Evolutionary conservation across 2,113 vertebrate genomes (phyloP), one percentile per base, ranked within the genome.

Genomic region (Chascanopsetta lugubris): DNA sequence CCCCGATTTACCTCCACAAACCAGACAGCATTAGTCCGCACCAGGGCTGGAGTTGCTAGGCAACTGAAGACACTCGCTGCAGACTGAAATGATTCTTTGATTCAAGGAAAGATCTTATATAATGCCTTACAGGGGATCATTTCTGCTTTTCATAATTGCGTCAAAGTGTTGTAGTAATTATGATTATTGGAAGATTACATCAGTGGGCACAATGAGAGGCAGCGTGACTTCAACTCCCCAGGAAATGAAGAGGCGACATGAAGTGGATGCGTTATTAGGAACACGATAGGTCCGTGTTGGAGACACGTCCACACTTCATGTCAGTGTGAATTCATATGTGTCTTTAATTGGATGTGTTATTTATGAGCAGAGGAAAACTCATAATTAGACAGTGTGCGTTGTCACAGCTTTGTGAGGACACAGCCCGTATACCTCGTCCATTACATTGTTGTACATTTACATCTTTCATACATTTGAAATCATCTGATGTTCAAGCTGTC

Each of bases 31-130:
- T 86, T 86, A 89, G 87, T 87, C 86, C 80, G 80, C 83, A 80
- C 85, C 73, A 83, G 86, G 84, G 84, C 75, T 85, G 83, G 85
- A 89, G 92, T 93, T 93, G 93, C 93, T 93, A 93, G 91, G 93
- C 93, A 93, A 93, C 93, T 88, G 87, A 92, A 92, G 90, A 93
- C 90, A 93, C 92, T 90, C 82, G 85, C 86, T 88, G 88, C 86
- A 90, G 89, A 91, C 89, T 88, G 86, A 92, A 93, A 90, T 90
- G 75, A 90, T 90, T 92, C 88, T 92, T 91, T 92, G 88, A 90
- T 90, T 89, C 87, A 83, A 91, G 85, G 72, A 87, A 92, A 89
- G 80, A 91, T 88, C 86, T 88, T 89, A 83, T 88, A 88, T 89
- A 89, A 88, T 70, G 67, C 67, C 74, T 81, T 74, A 83, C 63